Conservation (phyloP, 2,797 vertebrate genomes). For the Nasua narica region DNA sequence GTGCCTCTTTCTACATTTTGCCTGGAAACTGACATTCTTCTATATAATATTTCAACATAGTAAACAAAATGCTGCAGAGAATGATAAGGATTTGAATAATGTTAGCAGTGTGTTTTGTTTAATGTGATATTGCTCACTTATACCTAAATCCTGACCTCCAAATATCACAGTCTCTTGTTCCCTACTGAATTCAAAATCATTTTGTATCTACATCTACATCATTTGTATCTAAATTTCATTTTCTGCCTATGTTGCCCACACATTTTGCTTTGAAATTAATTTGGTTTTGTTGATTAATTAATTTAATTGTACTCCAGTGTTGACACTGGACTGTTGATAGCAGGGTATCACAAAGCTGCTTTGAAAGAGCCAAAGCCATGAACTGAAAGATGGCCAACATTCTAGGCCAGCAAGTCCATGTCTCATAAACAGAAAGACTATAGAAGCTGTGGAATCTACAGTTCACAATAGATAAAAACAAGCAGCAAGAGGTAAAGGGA, state of each 20-base stretch:
- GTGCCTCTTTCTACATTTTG: neutral
- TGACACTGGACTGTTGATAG: neutral
- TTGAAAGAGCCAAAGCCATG: neutral
- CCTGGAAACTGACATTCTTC: neutral
- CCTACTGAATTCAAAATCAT: neutral
- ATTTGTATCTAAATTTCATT: neutral
- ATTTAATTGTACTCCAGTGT: neutral
- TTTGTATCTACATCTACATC: neutral
- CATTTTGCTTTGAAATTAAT: neutral
- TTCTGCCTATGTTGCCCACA: neutral
- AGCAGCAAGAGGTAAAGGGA: neutral
- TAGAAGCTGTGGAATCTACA: neutral
- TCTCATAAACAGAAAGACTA: neutral
- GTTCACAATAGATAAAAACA: neutral
- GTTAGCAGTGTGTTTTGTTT: neutral
- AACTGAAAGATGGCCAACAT: neutral
- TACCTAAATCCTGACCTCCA: neutral
- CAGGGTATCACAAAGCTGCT: neutral
- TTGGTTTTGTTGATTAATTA: neutral
- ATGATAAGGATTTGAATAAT: neutral
- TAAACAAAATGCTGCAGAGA: neutral
- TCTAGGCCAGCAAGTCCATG: neutral
- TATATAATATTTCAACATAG: neutral
- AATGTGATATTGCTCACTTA: neutral
- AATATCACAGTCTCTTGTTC: neutral